Evolutionary conservation across 2,797 vertebrate species (phyloP).

Genomic region (Pelobates cultripes): DNA sequence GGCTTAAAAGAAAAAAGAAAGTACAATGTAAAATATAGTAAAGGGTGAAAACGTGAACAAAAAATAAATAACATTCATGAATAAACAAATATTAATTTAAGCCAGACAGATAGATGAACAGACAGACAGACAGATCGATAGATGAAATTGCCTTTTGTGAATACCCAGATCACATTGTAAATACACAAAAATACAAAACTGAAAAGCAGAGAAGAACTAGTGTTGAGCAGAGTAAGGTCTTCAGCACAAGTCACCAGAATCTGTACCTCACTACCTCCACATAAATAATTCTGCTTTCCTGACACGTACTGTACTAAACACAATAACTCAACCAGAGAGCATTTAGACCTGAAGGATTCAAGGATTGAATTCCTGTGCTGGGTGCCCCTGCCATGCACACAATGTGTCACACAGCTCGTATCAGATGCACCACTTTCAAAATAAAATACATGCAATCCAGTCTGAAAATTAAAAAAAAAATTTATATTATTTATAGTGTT

Average conservation of each 20-base stretch:
- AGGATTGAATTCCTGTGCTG: constrained; percentile 51
- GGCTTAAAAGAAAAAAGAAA: no score
- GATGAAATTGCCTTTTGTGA: no score
- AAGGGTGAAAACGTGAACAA: no score
- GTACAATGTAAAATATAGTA: no score
- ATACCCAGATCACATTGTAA: no score
- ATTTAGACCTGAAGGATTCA: constrained; percentile 55
- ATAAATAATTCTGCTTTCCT: constrained; percentile 49
- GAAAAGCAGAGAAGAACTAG: no score
- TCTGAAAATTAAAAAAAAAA: background rate
- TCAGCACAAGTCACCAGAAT: constrained; percentile 41
- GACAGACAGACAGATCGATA: no score
- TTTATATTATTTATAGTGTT: background rate
- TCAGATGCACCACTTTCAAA: constrained; percentile 15
- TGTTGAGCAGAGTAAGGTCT: constrained; percentile 27
- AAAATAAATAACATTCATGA: no score
- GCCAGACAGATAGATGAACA: no score
- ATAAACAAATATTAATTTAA: no score
- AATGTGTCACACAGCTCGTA: constrained; percentile 38
- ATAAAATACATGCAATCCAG: constrained; percentile 25
- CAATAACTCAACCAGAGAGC: constrained; percentile 54
- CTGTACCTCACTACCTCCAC: constrained; percentile 41
- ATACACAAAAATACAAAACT: no score
- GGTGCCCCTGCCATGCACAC: constrained; percentile 30
- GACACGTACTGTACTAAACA: constrained; percentile 52